Evolutionary conservation across 1,140 invertebrate genomes (phyloP), one percentile per base, ranked within the genome.

Genomic region (Microplitis mediator): DNA sequence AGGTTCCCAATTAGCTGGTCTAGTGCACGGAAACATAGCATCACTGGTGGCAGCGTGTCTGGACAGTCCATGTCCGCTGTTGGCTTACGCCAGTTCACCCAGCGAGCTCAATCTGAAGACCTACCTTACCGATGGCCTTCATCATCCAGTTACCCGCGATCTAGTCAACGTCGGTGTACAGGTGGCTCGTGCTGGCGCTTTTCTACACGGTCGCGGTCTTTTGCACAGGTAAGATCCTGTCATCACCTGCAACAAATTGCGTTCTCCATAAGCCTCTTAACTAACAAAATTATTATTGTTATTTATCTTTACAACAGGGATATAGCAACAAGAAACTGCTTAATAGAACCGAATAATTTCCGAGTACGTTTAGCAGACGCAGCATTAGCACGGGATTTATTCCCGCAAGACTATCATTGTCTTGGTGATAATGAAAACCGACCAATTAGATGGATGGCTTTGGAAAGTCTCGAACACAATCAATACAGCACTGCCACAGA

Each of bases 371-470:
- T 99, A 74, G 93, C 94, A 52, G 97, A 99, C 85, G 95, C 93
- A 78, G 95, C 95, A 32, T 84, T 99, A 62, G 92, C 96, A 0
- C 88, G 95, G 32, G 97, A 98, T 86, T 87, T 98, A 52, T 99
- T 98, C 85, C 96, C 97, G 4, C 92, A 93, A 75, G 97, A 99
- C 84, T 99, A 99, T 85, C 94, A 97, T 84, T 97, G 96, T 84
- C 88, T 98, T 45, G 96, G 95, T 0, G 96, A 98, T 85, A 97
- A 97, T 83, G 96, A 98, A 82, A 97, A 96, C 84, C 89, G 96
- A 68, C 96, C 97, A 0, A 91, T 99, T 69, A 97, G 97, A 85
- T 99, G 97, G 97, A 92, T 98, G 88, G 92, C 96, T n/a, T 88
- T 96, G 45, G 97, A 98, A 84, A 92, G 93, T 31, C 85, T 98